A percentile compares a stretch with the other conserved stretches of the same genome.
Evolutionary conservation across 2,113 vertebrate species (phyloP).

Genomic region (Symphodus melops): DNA sequence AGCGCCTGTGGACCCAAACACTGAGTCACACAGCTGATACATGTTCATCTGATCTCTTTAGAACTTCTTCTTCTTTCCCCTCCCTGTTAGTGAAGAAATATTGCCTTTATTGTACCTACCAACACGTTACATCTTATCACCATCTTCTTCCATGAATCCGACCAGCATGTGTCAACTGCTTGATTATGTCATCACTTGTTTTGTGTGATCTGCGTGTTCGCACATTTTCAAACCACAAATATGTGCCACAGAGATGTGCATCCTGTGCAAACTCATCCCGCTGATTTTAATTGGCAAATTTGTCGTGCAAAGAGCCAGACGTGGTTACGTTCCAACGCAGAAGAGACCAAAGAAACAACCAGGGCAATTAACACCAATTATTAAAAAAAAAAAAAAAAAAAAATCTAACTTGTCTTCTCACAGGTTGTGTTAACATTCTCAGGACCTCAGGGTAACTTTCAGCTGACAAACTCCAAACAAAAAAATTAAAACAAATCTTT

Average conservation of each 20-base stretch:
- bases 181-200: neutral
- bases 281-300: constrained; percentile 73
- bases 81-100: neutral
- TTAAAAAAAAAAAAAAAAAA: no score
- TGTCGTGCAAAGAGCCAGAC: constrained; percentile 54
- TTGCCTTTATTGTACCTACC: neutral
- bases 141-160: constrained; percentile 1
- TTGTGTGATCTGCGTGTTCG: constrained; percentile 12
- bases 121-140: neutral
- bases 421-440: no score
- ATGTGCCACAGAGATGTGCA: constrained; percentile 17
- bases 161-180: neutral
- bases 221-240: constrained; percentile 33
- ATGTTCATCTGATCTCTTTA: no score
- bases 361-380: constrained; percentile 29
- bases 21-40: neutral
- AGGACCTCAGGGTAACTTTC: no score
- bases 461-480: no score
- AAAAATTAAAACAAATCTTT: no score
- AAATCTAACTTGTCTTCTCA: neutral
- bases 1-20: neutral
- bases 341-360: constrained; percentile 4
- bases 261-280: constrained; percentile 43
- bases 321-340: constrained; percentile 25
- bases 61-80: no score